Evolutionary conservation across 2,888 invertebrate species (phyloP).

Genomic region (Malthinus flaveolus): DNA sequence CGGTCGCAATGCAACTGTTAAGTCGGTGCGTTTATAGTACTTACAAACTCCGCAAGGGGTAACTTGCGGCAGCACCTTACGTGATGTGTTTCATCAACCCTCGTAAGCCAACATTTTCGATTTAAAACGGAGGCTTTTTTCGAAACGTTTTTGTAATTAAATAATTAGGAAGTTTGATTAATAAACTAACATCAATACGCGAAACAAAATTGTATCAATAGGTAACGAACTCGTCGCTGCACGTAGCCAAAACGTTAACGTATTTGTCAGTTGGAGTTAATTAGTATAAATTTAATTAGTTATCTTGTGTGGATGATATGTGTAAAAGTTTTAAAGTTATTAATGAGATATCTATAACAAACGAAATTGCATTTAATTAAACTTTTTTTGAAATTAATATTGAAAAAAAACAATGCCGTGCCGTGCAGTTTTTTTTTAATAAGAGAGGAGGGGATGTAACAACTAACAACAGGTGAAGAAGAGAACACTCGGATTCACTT

Average conservation of each 20-base stretch:
- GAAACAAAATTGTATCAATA: not conserved
- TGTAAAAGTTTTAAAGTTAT: not conserved
- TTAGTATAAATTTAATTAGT: constrained; percentile 3
- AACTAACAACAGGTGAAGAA: constrained; percentile 28
- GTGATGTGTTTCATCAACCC: constrained; percentile 12
- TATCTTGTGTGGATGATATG: not conserved
- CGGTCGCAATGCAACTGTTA: constrained; percentile 19
- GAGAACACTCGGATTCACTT: constrained; percentile 18
- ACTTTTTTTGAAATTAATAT: too few relatives aligned
- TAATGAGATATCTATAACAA: too few relatives aligned
- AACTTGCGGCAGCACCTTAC: constrained; percentile 26
- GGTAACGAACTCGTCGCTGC: constrained; percentile 1
- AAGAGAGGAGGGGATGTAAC: too few relatives aligned
- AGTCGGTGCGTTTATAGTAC: constrained; percentile 14
- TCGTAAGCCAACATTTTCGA: not conserved
- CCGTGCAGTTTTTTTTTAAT: too few relatives aligned
- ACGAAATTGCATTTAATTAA: too few relatives aligned
- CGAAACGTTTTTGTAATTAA: not conserved
- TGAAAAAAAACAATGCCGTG: too few relatives aligned
- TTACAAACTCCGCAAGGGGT: constrained; percentile 17
- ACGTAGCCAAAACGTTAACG: not conserved
- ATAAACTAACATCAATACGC: not conserved
- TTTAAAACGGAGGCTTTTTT: not conserved
- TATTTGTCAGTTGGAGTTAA: constrained; percentile 3
- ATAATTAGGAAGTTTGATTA: not conserved